Conservation (phyloP, 2,113 vertebrate species). For the Rafetus swinhoei region DNA sequence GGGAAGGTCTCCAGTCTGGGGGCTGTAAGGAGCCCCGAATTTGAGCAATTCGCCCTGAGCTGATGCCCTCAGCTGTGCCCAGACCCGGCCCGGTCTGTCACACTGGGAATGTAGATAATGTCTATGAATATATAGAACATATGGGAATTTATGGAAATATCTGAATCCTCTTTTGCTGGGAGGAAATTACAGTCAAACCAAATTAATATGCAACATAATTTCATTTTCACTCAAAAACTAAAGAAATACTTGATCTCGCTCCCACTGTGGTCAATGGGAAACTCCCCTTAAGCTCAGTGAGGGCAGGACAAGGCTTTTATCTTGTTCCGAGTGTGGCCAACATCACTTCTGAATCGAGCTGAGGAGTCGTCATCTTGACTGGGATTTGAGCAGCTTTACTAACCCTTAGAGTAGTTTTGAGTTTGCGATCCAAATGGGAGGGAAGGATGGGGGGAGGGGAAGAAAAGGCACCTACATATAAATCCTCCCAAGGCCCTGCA, state of each 20-base stretch:
- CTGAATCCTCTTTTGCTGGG: constrained; percentile 65
- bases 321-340: not conserved
- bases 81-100: too few species aligned
- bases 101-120: constrained; percentile 70
- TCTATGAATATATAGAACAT: constrained; percentile 63
- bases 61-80: too few species aligned
- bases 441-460: too few species aligned
- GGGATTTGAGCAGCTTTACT: not conserved
- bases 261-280: constrained; percentile 31
- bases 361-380: not conserved
- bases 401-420: not conserved
- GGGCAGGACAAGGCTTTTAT: not conserved
- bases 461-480: not conserved
- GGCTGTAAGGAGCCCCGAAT: too few species aligned
- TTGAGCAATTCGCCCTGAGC: too few species aligned
- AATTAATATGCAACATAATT: constrained; percentile 70
- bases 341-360: not conserved
- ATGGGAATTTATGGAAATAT: constrained; percentile 71
- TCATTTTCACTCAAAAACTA: constrained; percentile 51
- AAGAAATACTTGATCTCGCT: constrained; percentile 61
- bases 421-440: not conserved
- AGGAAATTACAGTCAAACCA: constrained; percentile 65
- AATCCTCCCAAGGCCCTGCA: not conserved
- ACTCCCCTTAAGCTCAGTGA: not conserved
- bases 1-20: too few species aligned